These are phyloP conservation scores for Gallinago solitaria DNA, from an alignment of 2,797 vertebrate genomes.

Conservation along the genomic window DNA sequence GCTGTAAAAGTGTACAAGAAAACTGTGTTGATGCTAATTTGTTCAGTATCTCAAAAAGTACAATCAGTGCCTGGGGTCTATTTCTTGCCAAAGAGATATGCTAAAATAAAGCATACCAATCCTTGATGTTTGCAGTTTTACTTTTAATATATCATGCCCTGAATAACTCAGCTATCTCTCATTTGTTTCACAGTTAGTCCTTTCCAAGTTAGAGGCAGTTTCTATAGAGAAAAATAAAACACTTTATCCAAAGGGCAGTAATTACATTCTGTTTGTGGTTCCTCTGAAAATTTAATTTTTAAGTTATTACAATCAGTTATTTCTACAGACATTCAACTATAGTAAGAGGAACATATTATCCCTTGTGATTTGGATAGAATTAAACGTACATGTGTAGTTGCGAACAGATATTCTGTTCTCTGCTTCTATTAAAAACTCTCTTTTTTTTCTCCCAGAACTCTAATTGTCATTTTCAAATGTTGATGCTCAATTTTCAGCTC, in stretches of 20 bases:
- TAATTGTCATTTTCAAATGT: not conserved
- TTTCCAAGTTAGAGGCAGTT: conserved; percentile 1
- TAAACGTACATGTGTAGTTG: not conserved
- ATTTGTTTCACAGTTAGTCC: not conserved
- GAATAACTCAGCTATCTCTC: conserved; percentile 22
- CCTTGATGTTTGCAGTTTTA: not conserved
- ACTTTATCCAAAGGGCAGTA: not conserved
- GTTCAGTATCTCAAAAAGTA: conserved; percentile 22
- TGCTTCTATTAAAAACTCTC: not conserved
- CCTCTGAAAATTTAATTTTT: conserved; percentile 41
- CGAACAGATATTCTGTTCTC: not conserved
- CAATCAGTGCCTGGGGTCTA: conserved; percentile 8
- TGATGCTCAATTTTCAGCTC: not conserved
- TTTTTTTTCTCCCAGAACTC: not conserved
- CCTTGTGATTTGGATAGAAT: not conserved
- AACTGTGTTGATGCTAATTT: not conserved
- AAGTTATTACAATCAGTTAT: conserved; percentile 8
- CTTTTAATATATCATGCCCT: not conserved
- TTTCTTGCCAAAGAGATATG: not conserved
- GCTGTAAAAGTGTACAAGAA: not conserved
- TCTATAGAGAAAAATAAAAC: conserved; percentile 12
- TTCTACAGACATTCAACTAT: not conserved
- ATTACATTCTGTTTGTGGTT: conserved; percentile 28
- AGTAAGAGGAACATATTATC: not conserved
- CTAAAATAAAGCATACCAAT: not conserved